Base-by-base conservation (phyloP, 2,888 invertebrate genomes). In the Dicyrtoma fusca region DNA sequence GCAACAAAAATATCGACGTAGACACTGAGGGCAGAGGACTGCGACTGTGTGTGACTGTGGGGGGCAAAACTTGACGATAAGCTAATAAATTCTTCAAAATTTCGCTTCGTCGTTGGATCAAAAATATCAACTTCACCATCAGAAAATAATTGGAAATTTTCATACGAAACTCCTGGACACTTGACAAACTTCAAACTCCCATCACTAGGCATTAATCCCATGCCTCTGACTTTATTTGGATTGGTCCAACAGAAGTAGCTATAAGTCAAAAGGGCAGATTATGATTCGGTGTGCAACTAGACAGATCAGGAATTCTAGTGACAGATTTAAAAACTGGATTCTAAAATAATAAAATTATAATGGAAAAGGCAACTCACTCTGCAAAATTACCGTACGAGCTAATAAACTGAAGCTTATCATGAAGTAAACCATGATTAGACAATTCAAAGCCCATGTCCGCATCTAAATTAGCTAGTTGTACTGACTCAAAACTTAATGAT, bases 231-330 rank as follows among this genome's bases (percentile, higher is more conserved):
- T 10, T 61, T 61, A 6, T 23, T 21, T 17, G 42, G 42, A 19
- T 26, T 61, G 26, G 17, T 61, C 61, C 61, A 61, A 3, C 26
- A 44, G 19, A 61, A 61, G 44, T 61, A 61, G 42, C 61, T 61
- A 61, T 2, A 34, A 61, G 10, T 13, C 13, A 23, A 59, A 23
- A n/a, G n/a, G n/a, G n/a, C n/a, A n/a, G n/a, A n/a, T n/a, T n/a
- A n/a, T n/a, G n/a, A n/a, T n/a, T n/a, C n/a, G n/a, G n/a, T n/a
- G n/a, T n/a, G n/a, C n/a, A n/a, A n/a, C n/a, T n/a, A n/a, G n/a
- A n/a, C n/a, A n/a, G n/a, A n/a, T n/a, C n/a, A n/a, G n/a, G n/a
- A n/a, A n/a, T n/a, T n/a, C n/a, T n/a, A n/a, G n/a, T n/a, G n/a
- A n/a, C n/a, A n/a, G n/a, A n/a, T n/a, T n/a, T n/a, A n/a, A n/a